Evolutionary conservation across 1,140 invertebrate species (phyloP).

Genomic region (Aculops lycopersici): DNA sequence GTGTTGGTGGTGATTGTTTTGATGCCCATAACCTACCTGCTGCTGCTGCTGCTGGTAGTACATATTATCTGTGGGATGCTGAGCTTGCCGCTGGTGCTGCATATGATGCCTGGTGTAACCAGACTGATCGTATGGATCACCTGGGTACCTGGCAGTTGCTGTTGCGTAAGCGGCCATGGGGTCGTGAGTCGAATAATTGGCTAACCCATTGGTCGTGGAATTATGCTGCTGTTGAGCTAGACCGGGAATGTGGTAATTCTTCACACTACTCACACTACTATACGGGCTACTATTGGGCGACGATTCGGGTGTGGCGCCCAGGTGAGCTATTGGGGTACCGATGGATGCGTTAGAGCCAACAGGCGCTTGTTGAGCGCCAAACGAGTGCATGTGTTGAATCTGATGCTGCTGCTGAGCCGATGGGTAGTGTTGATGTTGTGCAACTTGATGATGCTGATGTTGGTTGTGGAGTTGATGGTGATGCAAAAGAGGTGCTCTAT

Average conservation of each 20-base stretch:
- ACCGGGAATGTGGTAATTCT: not conserved
- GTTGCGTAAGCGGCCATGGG: not conserved
- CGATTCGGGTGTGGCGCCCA: constrained; percentile 27
- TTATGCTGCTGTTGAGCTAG: constrained; percentile 18
- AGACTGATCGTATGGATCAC: constrained; percentile 1
- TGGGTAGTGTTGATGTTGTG: constrained; percentile 14
- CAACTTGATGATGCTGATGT: constrained; percentile 10
- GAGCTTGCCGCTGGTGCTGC: not conserved
- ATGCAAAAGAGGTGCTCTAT: too few species aligned
- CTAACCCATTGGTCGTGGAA: constrained; percentile 9
- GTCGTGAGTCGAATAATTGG: constrained; percentile 1
- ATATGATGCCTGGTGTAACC: too few species aligned
- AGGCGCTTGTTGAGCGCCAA: constrained; percentile 3
- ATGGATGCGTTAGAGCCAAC: constrained; percentile 3
- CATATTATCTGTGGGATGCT: not conserved
- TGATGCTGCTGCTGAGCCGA: not conserved
- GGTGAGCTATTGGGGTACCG: constrained; percentile 14
- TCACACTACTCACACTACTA: not conserved
- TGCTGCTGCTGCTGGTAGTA: not conserved
- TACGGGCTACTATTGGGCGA: constrained; percentile 32
- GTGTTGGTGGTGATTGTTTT: too few species aligned
- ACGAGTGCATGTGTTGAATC: constrained; percentile 3
- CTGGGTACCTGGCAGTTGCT: not conserved
- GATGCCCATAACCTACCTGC: not conserved
- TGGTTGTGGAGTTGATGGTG: constrained; percentile 8